Evolutionary conservation across 2,113 vertebrate genomes (phyloP), one percentile per base, ranked within the genome.

Genomic region (Mionectes macconnelli): DNA sequence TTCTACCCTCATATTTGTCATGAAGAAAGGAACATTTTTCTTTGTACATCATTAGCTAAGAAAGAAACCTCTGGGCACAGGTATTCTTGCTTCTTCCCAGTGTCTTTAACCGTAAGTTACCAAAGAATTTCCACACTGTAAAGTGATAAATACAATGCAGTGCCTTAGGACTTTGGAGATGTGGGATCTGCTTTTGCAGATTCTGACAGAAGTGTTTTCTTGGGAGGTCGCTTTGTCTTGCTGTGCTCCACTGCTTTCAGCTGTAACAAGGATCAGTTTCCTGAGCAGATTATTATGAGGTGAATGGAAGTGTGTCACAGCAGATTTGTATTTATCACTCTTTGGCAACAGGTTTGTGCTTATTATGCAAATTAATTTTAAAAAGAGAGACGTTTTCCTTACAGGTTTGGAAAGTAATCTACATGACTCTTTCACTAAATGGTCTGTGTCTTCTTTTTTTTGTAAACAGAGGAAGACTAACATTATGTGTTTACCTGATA

Each of bases 401-500:
- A 45, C 42, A 52, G 63, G 20, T 77, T 90, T 95, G 56, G 88
- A 90, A 91, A 77, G 21, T 52, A 87, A 85, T 55, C 42, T 62
- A 20, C 42, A n/a, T 69, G 50, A 53, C 35, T 87, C 35, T 84
- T 77, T 84, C 76, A 74, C n/a, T 85, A 90, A 94, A 60, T 86
- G 53, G 8, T 88, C 22, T 47, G 70, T 55, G 47, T 80, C 24
- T 31, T 88, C 83, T 88, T 78, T 89, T 89, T 64, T 69, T 93
- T 90, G 67, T 88, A 95, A 93, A 77, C 52, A 73, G 55, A 70
- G 64, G 56, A 70, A 90, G 75, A 75, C 80, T 87, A 96, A 87
- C 3, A 49, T 93, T 93, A 57, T 55, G 14, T 95, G 68, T 94
- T 96, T 94, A 88, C 89, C 75, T 92, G 82, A 67, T 84, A 77